Base-by-base conservation (phyloP, 2,888 invertebrate species). In the Trachelus stipa region DNA sequence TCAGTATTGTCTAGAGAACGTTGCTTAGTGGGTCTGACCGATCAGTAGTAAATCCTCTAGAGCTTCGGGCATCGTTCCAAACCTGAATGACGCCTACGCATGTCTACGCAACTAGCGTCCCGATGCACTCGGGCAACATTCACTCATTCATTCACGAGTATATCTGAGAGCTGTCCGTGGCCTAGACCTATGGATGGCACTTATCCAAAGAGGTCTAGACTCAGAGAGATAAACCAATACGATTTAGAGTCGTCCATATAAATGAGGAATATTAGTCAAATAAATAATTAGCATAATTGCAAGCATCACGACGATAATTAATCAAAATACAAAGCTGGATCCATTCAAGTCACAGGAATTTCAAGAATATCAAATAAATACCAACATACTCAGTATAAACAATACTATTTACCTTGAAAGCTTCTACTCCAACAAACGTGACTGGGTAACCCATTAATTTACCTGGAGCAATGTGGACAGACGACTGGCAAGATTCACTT, bases 81-180 rank as follows among this genome's bases (percentile, higher is more conserved):
- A 82, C 78, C 77, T 85, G 81, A 85, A 85, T 85, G 86, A 86
- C 81, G 80, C 83, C 83, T 82, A 86, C 83, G 81, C 84, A 69
- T 6, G 15, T 34, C 80, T 80, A 86, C 82, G 86, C 79, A 82
- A 83, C 78, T 80, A 75, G 80, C 78, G 79, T 76, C 75, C 80
- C 83, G 79, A 83, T 81, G 77, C 80, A 78, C 73, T 77, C 73
- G 79, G 80, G 81, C 83, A 85, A 84, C 81, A 79, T 77, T 71
- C 84, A 82, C 84, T 85, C 81, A 85, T 56, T 56, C 40, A 73
- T 76, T 80, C 77, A 74, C 75, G 69, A 56, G 4, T 31, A 31
- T 71, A 31, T 34, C 34, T 31, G 3, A 71, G 71, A 71, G 31
- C 15, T 71, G 33, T 34, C 71, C 30, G 6, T 71, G 71, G 71